A percentile compares a stretch with the other conserved stretches of the same genome.
phyloP scores from a whole-genome alignment of 2,797 vertebrate species.

The Rhynchotus rufescens region DNA sequence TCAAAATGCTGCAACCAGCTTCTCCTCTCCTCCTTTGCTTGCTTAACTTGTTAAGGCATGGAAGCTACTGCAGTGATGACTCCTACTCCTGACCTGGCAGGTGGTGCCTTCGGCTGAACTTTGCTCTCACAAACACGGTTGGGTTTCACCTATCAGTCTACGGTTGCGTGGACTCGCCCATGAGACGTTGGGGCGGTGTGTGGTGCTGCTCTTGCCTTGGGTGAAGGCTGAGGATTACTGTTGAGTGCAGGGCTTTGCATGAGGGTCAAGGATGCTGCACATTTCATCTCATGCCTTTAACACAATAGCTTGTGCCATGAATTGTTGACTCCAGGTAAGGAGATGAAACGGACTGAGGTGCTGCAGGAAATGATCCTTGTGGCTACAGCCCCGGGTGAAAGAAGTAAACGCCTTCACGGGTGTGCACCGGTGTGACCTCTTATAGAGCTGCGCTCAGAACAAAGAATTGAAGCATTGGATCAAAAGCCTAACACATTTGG shows the following conservation, averaged over 20 bases:
- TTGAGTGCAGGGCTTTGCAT: background rate
- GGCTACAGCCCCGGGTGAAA: background rate
- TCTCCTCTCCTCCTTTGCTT: background rate
- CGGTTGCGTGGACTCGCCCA: background rate
- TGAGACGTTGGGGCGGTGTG: background rate
- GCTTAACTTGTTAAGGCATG: background rate
- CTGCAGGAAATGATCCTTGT: background rate
- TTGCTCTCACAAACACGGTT: conserved; percentile 28
- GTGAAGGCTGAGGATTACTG: background rate
- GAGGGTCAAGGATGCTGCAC: background rate
- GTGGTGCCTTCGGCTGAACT: conserved; percentile 49
- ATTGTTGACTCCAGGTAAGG: background rate
- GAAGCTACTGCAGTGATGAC: background rate
- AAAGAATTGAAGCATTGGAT: background rate
- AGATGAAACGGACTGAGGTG: background rate
- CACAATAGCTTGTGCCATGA: background rate
- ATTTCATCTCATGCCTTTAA: background rate
- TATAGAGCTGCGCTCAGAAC: background rate
- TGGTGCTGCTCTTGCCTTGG: background rate
- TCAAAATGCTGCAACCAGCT: accelerated
- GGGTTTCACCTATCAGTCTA: background rate
- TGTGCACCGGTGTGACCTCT: background rate
- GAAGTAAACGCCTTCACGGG: background rate
- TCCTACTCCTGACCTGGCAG: conserved; percentile 35
- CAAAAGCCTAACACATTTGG: background rate